Conservation (phyloP, 1,140 invertebrate genomes). For the Apocrypta bakeri region DNA sequence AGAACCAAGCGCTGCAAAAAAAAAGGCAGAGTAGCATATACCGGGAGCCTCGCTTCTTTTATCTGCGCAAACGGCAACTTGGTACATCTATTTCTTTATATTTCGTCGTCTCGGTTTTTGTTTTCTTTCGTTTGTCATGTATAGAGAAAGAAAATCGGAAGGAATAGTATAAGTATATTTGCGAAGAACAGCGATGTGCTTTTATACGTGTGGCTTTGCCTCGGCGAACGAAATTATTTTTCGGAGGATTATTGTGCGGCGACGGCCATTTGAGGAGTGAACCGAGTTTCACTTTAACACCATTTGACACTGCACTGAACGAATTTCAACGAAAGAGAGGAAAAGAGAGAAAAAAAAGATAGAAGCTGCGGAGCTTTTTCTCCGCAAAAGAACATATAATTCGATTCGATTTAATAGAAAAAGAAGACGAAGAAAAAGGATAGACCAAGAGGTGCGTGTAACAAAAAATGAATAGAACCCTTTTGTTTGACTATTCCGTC, state of each 20-base stretch:
- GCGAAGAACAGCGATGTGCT: no score
- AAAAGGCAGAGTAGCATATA: not conserved
- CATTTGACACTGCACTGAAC: not conserved
- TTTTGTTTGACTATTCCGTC: no score
- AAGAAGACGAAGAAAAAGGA: no score
- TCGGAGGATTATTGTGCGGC: no score
- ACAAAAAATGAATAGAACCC: not conserved
- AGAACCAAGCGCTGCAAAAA: not conserved
- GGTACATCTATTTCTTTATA: not conserved
- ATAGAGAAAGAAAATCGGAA: no score
- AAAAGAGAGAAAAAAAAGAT: not conserved
- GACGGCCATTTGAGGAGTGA: no score
- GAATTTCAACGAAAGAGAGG: not conserved
- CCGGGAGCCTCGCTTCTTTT: not conserved
- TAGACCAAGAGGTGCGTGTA: not conserved
- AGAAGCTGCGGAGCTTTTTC: not conserved
- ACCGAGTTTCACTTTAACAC: not conserved
- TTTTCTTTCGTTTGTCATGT: no score
- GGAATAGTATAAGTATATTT: no score
- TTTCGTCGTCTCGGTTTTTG: no score
- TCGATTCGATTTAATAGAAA: not conserved
- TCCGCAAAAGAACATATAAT: not conserved
- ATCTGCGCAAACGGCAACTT: not conserved
- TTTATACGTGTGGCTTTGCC: no score
- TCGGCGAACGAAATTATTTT: no score